phyloP scores from a whole-genome alignment of 2,888 invertebrate genomes.

The Luffia ferchaultella region DNA sequence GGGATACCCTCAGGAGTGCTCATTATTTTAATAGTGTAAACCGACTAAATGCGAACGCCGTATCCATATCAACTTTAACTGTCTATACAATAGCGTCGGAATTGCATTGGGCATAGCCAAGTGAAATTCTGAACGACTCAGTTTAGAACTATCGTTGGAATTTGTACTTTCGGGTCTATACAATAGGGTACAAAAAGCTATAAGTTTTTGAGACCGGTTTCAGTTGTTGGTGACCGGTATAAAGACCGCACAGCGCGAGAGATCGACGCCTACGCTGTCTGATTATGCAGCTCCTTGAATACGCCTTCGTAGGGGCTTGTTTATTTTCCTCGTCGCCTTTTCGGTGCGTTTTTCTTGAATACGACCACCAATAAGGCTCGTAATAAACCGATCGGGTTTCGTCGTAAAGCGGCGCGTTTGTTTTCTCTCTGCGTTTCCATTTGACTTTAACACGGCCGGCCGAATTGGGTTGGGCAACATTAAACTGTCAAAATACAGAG shows the following conservation, averaged over 20 bases:
- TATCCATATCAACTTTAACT: slow-evolving; percentile 22
- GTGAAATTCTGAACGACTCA: slow-evolving; percentile 21
- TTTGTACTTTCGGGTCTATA: slow-evolving; percentile 11
- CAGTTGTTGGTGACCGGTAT: slow-evolving; percentile 28
- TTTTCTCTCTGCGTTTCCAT: slow-evolving; percentile 10
- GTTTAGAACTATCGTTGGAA: slow-evolving; percentile 10
- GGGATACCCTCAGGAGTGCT: slow-evolving; percentile 50
- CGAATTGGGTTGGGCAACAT: slow-evolving; percentile 6
- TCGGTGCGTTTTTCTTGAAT: neutral
- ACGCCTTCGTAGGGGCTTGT: slow-evolving; percentile 7
- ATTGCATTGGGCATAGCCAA: slow-evolving; percentile 14
- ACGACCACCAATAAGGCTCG: slow-evolving; percentile 5
- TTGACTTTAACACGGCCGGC: neutral
- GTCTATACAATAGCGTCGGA: slow-evolving; percentile 18
- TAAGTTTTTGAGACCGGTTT: slow-evolving; percentile 17
- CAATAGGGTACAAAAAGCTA: slow-evolving; percentile 22
- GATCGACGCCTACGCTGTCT: slow-evolving; percentile 41
- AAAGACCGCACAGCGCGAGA: slow-evolving; percentile 41
- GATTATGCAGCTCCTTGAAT: slow-evolving; percentile 29
- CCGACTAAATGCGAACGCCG: slow-evolving; percentile 13
- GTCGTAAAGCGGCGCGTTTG: slow-evolving; percentile 13
- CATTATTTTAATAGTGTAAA: slow-evolving; percentile 59
- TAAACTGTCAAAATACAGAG: slow-evolving; percentile 14
- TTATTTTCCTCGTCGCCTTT: slow-evolving; percentile 5
- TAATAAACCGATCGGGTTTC: slow-evolving; percentile 17